Base-by-base conservation (phyloP, 2,888 invertebrate genomes). In the Limnephilus rhombicus region DNA sequence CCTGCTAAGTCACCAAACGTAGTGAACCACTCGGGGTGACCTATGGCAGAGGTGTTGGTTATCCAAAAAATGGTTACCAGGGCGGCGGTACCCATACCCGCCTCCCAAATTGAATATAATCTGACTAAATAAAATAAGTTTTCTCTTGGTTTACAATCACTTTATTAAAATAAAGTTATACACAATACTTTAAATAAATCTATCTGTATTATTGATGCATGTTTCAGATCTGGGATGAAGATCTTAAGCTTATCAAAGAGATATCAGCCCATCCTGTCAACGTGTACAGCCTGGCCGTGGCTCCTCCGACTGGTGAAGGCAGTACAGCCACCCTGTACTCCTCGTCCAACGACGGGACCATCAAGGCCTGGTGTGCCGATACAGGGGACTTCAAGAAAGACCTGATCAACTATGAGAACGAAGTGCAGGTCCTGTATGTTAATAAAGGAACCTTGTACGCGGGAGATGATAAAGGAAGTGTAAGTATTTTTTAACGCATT, bases 391-490 rank as follows among this genome's bases (percentile, higher is more conserved):
- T 96, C 53, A 95, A 94, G 5, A 94, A 94, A 34, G 94, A 96
- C 87, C 94, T 94, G 29, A 93, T 94, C 53, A 94, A 95, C 2
- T 95, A 94, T 92, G 95, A 94, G 41, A 95, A 95, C 83, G 95
- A 96, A 94, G 95, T 95, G 91, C 95, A 95, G 94, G 95, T 95
- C 94, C 93, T 96, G 3, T 94, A 94, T 85, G 95, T 94, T 49
- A 94, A 94, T 81, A 94, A 95, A 89, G 95, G 95, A 3, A 94
- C 94, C 89, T 94, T 97, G 24, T 97, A 96, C 94, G 96, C 96
- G 88, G 97, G 97, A 5, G 97, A 97, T 94, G 97, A 97, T 94
- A 95, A 94, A 94, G 97, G 97, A 91, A 96, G 96, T 94, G 97
- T 97, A 95, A 95, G 96, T 95, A 87, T 45, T 49, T 49, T 15